Percentiles rank a stretch among this genome's conserved stretches.
Evolutionary conservation across 2,888 invertebrate species (phyloP).

Genomic region (Hirtodrosophila trivittata): DNA sequence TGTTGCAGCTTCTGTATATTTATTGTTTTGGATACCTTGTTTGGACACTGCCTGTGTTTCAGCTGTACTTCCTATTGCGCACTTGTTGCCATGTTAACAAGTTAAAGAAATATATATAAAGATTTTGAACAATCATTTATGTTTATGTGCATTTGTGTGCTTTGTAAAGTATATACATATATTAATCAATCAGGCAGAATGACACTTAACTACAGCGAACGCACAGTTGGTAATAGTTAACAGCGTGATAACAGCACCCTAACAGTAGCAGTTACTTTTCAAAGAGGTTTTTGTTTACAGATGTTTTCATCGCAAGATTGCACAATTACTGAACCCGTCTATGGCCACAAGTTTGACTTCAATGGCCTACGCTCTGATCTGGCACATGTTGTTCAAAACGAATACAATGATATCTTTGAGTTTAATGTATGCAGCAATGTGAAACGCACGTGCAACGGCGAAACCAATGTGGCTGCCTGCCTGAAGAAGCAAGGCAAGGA

Average conservation of each 20-base stretch:
- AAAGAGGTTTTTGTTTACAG: slow-evolving; percentile 44
- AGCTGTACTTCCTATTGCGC: slow-evolving; percentile 53
- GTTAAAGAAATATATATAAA: slow-evolving; percentile 12
- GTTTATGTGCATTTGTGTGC: slow-evolving; percentile 44
- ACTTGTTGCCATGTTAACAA: slow-evolving; percentile 67
- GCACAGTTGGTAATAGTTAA: slow-evolving; percentile 35
- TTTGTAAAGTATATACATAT: slow-evolving; percentile 16
- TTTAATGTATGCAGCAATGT: slow-evolving; percentile 82
- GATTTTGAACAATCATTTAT: slow-evolving; percentile 3
- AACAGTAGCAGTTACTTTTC: slow-evolving; percentile 11
- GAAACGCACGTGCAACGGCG: slow-evolving; percentile 75
- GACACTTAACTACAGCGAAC: slow-evolving; percentile 1
- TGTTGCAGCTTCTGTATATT: slow-evolving; percentile 8
- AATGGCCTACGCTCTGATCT: slow-evolving; percentile 78
- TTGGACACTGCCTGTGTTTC: slow-evolving; percentile 25
- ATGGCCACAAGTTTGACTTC: slow-evolving; percentile 82
- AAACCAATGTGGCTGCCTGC: slow-evolving; percentile 80
- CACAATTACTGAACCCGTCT: slow-evolving; percentile 81
- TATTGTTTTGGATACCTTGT: slow-evolving; percentile 48
- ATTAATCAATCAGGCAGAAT: slow-evolving; percentile 31
- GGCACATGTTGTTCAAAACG: slow-evolving; percentile 68
- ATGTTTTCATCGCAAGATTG: slow-evolving; percentile 71
- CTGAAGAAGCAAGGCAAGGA: slow-evolving; percentile 75
- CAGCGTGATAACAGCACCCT: slow-evolving; percentile 9
- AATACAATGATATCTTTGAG: slow-evolving; percentile 72